Percentiles rank a stretch among this genome's conserved stretches.
phyloP scores from a whole-genome alignment of 2,113 vertebrate species.

The Columbina picui region DNA sequence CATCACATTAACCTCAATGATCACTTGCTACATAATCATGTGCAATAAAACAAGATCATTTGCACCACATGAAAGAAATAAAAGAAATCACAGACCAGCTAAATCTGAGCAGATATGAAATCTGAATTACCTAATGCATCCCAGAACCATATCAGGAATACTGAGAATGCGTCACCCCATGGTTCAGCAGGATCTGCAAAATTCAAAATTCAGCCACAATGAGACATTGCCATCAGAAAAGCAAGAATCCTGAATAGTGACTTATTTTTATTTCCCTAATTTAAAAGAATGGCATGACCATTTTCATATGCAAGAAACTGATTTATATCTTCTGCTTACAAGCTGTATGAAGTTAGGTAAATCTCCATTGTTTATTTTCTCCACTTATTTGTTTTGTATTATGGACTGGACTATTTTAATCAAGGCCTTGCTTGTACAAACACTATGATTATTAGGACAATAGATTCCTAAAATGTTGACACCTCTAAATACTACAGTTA shows the following conservation, averaged over 20 bases:
- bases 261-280: background rate
- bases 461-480: background rate
- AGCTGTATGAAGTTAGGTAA: rapidly evolving
- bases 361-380: background rate
- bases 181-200: background rate
- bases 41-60: background rate
- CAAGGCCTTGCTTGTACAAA: background rate
- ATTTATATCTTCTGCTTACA: background rate
- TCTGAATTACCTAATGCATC: background rate
- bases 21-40: background rate
- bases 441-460: background rate
- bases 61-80: background rate
- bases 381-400: background rate
- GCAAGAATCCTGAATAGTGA: background rate
- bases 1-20: background rate
- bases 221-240: background rate
- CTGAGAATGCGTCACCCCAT: background rate
- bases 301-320: background rate
- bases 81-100: background rate
- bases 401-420: background rate
- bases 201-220: background rate
- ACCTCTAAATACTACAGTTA: background rate
- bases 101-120: background rate
- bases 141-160: background rate
- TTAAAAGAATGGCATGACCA: background rate